Evolutionary conservation across 2,888 invertebrate species (phyloP), one percentile per base, ranked within the genome.

Genomic region (Chromoteleia sp.): DNA sequence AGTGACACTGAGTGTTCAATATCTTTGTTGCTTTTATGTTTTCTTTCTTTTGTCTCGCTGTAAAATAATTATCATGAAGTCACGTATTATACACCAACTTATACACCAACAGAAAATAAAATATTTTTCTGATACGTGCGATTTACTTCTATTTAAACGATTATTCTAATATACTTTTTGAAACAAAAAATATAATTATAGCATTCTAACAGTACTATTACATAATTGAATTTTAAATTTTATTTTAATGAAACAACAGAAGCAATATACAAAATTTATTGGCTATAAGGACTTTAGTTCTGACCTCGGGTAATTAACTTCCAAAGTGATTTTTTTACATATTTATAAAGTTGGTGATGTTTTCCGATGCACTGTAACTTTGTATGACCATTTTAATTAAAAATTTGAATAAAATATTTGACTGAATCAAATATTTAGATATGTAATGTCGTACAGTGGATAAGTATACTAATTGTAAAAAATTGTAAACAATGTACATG

Each of bases 1-100:
- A 81, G 81, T 81, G 77, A 81, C 73, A 75, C 77, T 76, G 81
- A 81, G 76, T 76, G 76, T 77, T 65, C 52, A 59, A 77, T 75
- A 81, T 81, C 76, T 73, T 77, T 75, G 58, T 70, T 80, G 43
- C 58, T 73, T 45, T 30, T 65, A 56, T 33, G 52, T 75, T 43
- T 50, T 61, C 50, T 30, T 75, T 1, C 6, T 15, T 50, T 6
- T 33, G 36, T 70, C 17, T 36, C 25, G 48, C 12, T 7, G 17
- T 48, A 71, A 58, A 70, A 7, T 25, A 36, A 19, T 36, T 21
- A 36, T 45, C n/a, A 12, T 52, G 50, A 67, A 70, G 21, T 58
- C 19, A 70, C 21, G 4, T 65, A 41, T 39, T 58, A 50, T 25
- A 25, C 25, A 25, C 25, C 25, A 61, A 77, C 36, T 59, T 43